Conservation (phyloP, 2,113 vertebrate genomes). For the Indicator maculatus region DNA sequence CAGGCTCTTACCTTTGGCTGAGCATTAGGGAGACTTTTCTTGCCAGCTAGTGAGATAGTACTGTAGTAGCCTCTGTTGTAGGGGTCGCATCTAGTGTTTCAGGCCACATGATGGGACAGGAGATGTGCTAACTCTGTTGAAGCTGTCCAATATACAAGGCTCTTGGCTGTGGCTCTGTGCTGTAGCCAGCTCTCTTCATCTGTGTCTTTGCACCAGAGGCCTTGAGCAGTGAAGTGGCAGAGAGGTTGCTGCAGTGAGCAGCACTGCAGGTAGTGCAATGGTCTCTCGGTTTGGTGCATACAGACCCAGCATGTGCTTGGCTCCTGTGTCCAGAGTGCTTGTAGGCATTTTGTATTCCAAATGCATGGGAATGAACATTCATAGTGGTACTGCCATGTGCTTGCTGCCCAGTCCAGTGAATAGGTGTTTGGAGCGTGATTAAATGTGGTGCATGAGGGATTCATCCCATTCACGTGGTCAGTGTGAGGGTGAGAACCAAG, state of each 20-base stretch:
- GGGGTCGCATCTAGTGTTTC: not conserved
- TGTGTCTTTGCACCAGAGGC: too few species aligned
- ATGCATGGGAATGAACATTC: not conserved
- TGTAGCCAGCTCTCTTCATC: not conserved
- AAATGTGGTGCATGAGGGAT: not conserved
- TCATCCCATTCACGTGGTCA: not conserved
- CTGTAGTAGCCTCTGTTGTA: too few species aligned
- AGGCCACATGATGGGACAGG: accelerated
- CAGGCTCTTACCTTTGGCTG: not conserved
- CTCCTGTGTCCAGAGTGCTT: not conserved
- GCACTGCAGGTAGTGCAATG: not conserved
- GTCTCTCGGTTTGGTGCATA: not conserved
- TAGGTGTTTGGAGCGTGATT: not conserved
- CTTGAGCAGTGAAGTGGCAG: not conserved
- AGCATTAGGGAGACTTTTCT: not conserved
- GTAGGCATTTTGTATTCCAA: not conserved
- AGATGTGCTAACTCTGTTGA: not conserved
- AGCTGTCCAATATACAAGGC: not conserved
- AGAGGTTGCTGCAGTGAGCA: not conserved
- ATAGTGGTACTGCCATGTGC: accelerated
- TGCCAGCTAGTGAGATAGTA: not conserved
- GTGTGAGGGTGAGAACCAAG: not conserved
- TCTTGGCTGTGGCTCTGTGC: not conserved
- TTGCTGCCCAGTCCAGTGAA: accelerated
- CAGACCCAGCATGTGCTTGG: not conserved